phyloP scores from a whole-genome alignment of 2,888 invertebrate species.

The Pandemis cinnamomeana region DNA sequence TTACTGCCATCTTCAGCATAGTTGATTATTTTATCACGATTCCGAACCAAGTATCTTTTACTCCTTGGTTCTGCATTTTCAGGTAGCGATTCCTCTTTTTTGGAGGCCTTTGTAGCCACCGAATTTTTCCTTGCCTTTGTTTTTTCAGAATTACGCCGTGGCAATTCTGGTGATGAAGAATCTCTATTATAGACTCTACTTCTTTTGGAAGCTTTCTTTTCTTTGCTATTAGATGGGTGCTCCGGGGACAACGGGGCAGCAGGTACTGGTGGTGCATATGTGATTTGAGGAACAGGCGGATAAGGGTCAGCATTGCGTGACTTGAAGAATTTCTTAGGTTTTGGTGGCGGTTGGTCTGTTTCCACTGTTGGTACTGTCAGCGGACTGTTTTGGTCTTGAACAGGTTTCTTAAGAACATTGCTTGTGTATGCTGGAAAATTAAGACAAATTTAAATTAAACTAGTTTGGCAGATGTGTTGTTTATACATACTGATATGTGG shows the following conservation, averaged over 20 bases:
- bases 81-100: constrained; percentile 71
- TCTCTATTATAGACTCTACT: constrained; percentile 74
- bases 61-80: constrained; percentile 79
- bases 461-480: background rate
- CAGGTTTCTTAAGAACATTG: constrained; percentile 74
- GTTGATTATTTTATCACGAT: constrained; percentile 86
- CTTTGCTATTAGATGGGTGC: constrained; percentile 72
- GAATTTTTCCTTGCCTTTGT: constrained; percentile 71
- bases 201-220: constrained; percentile 71
- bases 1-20: constrained; percentile 86
- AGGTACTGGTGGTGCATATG: constrained; percentile 79
- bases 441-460: constrained; percentile 23
- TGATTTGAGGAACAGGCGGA: constrained; percentile 81
- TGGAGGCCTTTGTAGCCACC: constrained; percentile 75
- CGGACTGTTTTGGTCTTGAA: constrained; percentile 83
- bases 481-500: background rate
- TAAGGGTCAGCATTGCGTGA: constrained; percentile 89
- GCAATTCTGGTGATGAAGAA: constrained; percentile 79
- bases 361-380: constrained; percentile 82
- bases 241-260: constrained; percentile 78
- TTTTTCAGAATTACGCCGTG: constrained; percentile 76
- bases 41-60: constrained; percentile 81
- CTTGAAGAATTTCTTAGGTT: constrained; percentile 96
- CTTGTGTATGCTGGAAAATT: constrained; percentile 74
- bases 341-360: constrained; percentile 84